A percentile compares a stretch with the other conserved stretches of the same genome.
Conservation (phyloP, 2,113 vertebrate species). For the Eptesicus fuscus region DNA sequence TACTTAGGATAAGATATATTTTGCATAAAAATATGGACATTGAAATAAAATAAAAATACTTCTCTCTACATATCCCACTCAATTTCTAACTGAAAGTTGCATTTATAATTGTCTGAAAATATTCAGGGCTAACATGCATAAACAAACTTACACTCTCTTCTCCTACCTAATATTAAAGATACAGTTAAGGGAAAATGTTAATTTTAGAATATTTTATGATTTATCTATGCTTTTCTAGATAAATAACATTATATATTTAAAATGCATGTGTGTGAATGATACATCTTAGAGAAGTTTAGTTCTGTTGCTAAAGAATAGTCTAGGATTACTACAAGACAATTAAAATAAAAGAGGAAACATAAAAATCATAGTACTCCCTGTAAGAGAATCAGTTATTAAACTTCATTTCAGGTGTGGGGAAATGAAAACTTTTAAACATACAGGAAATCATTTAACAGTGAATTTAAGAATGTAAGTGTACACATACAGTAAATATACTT, state of each 20-base stretch:
- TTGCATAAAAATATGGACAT: neutral
- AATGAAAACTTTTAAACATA: neutral
- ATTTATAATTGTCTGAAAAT: neutral
- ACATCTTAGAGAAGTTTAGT: neutral
- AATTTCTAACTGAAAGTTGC: neutral
- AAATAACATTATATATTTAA: neutral
- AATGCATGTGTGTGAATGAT: neutral
- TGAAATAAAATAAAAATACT: constrained; percentile 7
- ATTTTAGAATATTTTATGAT: constrained; percentile 15
- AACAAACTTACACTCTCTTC: neutral
- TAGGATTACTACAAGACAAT: neutral
- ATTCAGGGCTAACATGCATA: neutral
- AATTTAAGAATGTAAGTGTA: neutral
- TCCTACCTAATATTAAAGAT: neutral
- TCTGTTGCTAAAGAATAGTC: neutral
- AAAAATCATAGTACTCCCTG: neutral
- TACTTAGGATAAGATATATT: neutral
- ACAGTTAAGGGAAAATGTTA: neutral
- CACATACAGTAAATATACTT: neutral
- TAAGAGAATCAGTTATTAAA: neutral
- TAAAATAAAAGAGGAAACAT: neutral
- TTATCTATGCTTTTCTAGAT: neutral
- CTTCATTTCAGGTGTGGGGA: neutral
- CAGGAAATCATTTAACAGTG: neutral
- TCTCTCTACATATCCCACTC: neutral